A percentile compares a stretch with the other conserved stretches of the same genome.
phyloP scores from a whole-genome alignment of 2,113 vertebrate genomes.

The Anas platyrhynchos region DNA sequence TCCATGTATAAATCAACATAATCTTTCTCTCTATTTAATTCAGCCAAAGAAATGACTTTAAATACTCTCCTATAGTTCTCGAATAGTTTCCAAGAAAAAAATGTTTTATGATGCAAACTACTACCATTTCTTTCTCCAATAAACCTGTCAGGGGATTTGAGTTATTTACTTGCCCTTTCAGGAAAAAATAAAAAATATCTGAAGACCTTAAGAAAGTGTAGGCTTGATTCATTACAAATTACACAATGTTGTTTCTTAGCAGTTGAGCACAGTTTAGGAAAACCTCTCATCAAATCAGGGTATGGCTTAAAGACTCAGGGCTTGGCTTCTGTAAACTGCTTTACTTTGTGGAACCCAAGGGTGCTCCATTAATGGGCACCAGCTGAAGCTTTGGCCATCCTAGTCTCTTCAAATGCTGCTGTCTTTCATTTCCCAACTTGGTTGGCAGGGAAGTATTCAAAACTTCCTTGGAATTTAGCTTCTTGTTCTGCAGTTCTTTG shows the following conservation, averaged over 20 bases:
- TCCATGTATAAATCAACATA: slow-evolving; percentile 9
- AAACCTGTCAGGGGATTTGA: slow-evolving; percentile 26
- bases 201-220: neutral
- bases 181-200: neutral
- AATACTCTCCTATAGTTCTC: slow-evolving; percentile 12
- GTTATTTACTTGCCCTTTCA: slow-evolving; percentile 36
- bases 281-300: neutral
- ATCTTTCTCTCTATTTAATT: neutral
- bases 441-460: neutral
- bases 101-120: slow-evolving; percentile 19
- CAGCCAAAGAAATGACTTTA: slow-evolving; percentile 16
- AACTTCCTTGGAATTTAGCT: neutral
- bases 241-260: neutral
- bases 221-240: neutral
- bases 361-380: neutral
- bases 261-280: neutral
- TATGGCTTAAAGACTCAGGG: neutral
- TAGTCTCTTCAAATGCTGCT: neutral
- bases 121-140: slow-evolving; percentile 30
- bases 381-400: neutral
- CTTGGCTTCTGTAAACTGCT: neutral
- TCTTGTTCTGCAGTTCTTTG: neutral
- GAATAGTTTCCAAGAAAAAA: neutral
- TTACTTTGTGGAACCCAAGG: neutral
- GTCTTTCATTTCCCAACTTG: neutral